A percentile compares a stretch with the other conserved stretches of the same genome.
Conservation (phyloP, 2,797 vertebrate genomes). For the Anguilla pacifica region DNA sequence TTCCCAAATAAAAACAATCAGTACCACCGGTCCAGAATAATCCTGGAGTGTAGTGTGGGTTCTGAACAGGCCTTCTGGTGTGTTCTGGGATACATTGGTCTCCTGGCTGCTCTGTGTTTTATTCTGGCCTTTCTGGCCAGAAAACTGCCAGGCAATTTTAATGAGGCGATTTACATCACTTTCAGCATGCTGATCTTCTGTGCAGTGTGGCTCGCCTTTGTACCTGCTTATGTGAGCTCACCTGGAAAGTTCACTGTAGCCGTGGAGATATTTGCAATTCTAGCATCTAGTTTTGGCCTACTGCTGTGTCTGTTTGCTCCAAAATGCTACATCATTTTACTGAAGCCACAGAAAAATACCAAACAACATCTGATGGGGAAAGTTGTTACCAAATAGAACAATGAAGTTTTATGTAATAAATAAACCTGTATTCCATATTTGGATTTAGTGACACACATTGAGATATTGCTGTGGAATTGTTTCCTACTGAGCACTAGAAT, state of each 20-base stretch:
- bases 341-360: constrained; percentile 70
- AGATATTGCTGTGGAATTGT: neutral
- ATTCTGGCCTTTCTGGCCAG: constrained; percentile 71
- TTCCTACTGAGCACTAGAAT: neutral
- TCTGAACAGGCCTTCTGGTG: too few species aligned
- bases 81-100: too few species aligned
- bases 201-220: constrained; percentile 76
- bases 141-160: constrained; percentile 71
- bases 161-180: constrained; percentile 75
- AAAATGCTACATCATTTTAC: constrained; percentile 71
- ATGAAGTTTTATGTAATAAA: neutral
- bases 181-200: constrained; percentile 78
- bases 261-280: constrained; percentile 69
- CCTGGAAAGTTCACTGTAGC: constrained; percentile 72
- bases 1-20: too few species aligned
- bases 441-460: neutral
- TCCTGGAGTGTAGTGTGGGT: too few species aligned
- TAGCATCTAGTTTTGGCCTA: constrained; percentile 59
- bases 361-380: constrained; percentile 70
- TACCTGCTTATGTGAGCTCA: constrained; percentile 75
- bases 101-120: constrained; percentile 70
- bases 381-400: constrained; percentile 1
- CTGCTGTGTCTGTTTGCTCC: constrained; percentile 68
- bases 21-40: too few species aligned
- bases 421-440: neutral